Conservation (phyloP, 1,140 invertebrate species). For the Penaeus japonicus region DNA sequence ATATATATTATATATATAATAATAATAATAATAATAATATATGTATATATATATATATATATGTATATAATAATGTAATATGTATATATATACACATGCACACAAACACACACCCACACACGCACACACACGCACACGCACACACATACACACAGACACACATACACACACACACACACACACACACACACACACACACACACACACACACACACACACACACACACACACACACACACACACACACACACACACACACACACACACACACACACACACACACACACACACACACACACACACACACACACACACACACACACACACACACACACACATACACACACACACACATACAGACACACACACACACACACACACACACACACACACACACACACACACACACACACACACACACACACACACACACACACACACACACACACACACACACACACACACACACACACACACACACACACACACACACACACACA, state of each 20-base stretch:
- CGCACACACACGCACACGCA: not conserved
- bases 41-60: not conserved
- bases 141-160: not conserved
- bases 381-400: not conserved
- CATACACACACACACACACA: not conserved
- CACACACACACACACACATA: not conserved
- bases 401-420: not conserved
- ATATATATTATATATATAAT: not conserved
- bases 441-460: not conserved
- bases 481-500: not conserved
- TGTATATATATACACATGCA: not conserved
- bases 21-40: no score
- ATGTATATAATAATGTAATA: conserved; percentile 1
- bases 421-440: not conserved
- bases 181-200: not conserved
- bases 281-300: not conserved
- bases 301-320: conserved; percentile 6
- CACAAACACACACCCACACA: no score
- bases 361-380: not conserved
- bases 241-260: no score
- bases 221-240: no score
- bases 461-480: not conserved
- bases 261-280: no score
- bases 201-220: not conserved
- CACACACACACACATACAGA: conserved; percentile 10